phyloP scores from a whole-genome alignment of 2,113 vertebrate genomes.

The Malaclemys terrapin region DNA sequence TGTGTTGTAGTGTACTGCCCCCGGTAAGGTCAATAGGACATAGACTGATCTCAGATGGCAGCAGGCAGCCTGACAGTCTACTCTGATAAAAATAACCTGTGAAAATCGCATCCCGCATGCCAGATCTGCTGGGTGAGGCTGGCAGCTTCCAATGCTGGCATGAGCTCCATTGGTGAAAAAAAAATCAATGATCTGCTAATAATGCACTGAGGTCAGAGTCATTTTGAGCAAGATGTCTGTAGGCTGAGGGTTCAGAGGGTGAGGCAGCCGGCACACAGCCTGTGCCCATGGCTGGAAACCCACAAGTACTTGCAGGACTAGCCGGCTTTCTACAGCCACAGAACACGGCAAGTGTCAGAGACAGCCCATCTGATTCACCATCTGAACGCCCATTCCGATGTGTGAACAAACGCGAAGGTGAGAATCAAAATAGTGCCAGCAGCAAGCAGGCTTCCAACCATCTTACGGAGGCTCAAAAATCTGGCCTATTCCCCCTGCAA shows the following conservation, averaged over 20 bases:
- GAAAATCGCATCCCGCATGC: neutral
- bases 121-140: neutral
- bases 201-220: rapidly evolving
- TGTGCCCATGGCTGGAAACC: rapidly evolving
- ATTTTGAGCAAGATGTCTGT: neutral
- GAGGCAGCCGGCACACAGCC: rapidly evolving
- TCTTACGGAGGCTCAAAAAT: neutral
- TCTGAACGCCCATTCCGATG: neutral
- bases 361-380: rapidly evolving
- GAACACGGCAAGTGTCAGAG: neutral
- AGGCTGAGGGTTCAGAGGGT: rapidly evolving
- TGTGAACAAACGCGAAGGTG: neutral
- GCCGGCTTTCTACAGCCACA: neutral
- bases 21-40: neutral
- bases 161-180: neutral
- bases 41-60: neutral
- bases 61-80: constrained; percentile 12
- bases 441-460: rapidly evolving
- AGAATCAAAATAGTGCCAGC: neutral
- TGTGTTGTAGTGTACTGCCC: neutral
- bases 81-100: constrained; percentile 16
- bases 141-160: neutral
- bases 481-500: neutral
- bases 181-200: neutral
- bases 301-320: neutral